Base-by-base conservation (phyloP, 2,888 invertebrate species). In the Gortyna flavago region DNA sequence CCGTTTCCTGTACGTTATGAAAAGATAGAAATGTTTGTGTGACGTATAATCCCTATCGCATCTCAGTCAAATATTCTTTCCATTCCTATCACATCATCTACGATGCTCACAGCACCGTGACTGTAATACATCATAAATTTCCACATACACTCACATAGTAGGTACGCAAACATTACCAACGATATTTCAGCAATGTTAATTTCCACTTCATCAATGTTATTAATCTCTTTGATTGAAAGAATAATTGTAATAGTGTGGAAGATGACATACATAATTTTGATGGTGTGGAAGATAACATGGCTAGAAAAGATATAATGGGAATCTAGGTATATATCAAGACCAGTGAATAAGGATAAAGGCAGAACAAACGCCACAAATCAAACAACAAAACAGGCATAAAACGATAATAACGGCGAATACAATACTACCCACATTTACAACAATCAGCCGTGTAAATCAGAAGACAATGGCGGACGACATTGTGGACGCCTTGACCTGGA, bases 401-500 rank as follows among this genome's bases (percentile, higher is more conserved):
- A 81, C 69, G 51, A 44, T 74, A 77, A 75, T 86, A 85, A 85
- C 64, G 75, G 77, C 32, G 57, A 75, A 76, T 77, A 85, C 81
- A 81, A 85, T 79, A 85, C 87, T 86, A 81, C 80, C 86, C 85
- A 87, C 87, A 87, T 79, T 80, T 81, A 75, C 71, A 86, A 87
- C 87, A 89, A 89, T 88, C 75, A 84, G 32, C 77, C 80, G 83
- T 80, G 85, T 77, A 74, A 89, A 85, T 87, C 75, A 59, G 66
- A 77, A 84, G 80, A 88, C 89, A 89, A 89, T 89, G 81, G 88
- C 66, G 76, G 77, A 80, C 81, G 89, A 89, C 88, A 87, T 88
- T 89, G 88, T 77, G 44, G 68, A 32, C 61, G 67, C 89, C 89
- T 89, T 89, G 89, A 87, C 89, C 88, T 80, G 81, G 65, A 77